Percentiles rank a stretch among this genome's conserved stretches.
Conservation (phyloP, 2,888 invertebrate species). For the Synergus gifuensis region DNA sequence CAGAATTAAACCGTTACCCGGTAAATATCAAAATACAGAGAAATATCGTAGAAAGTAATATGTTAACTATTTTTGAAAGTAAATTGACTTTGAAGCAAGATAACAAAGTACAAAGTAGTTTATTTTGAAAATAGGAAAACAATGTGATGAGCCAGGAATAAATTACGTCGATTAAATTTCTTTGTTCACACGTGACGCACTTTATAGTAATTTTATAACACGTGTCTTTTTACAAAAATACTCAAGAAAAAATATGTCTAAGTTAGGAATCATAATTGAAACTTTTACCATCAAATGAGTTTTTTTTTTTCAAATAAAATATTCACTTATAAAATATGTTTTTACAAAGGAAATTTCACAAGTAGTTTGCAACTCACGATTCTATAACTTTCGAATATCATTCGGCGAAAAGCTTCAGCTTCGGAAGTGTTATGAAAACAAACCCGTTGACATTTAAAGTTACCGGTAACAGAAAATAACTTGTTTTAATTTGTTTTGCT, state of each 20-base stretch:
- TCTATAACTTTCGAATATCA: constrained; percentile 20
- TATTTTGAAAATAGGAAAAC: constrained; percentile 18
- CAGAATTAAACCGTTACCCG: not conserved
- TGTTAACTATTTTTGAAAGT: not conserved
- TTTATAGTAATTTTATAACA: not conserved
- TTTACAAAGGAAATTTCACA: not conserved
- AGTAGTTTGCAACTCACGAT: not conserved
- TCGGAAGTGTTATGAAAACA: constrained; percentile 36
- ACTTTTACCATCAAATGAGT: not conserved
- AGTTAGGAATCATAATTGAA: not conserved
- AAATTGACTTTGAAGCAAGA: not conserved
- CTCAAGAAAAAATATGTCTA: not conserved
- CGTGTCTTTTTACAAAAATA: not conserved
- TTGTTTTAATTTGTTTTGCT: not conserved
- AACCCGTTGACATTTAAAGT: constrained; percentile 39
- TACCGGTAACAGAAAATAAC: not conserved
- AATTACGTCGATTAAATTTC: constrained; percentile 20
- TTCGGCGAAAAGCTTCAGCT: constrained; percentile 7
- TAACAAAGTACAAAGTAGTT: constrained; percentile 19
- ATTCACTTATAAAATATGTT: not conserved
- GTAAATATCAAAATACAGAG: not conserved
- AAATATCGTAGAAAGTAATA: not conserved
- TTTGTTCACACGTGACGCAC: not conserved
- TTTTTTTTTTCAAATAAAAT: not conserved
- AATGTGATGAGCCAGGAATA: constrained; percentile 31